Base-by-base conservation (phyloP, 1,140 invertebrate species). In the Bombus superbus region DNA sequence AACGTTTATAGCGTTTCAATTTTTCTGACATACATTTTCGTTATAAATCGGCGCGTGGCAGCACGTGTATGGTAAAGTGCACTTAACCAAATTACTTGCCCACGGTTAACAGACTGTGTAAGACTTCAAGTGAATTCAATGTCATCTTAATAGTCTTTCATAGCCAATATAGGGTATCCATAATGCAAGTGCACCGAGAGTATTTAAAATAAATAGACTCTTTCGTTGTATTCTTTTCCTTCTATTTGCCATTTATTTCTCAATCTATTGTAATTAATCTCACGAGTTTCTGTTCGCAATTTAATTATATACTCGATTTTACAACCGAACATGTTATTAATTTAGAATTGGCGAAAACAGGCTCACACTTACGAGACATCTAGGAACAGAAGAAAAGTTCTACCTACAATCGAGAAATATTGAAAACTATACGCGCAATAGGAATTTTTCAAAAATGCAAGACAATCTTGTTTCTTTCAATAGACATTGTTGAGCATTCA, bases 61-160 rank as follows among this genome's bases (percentile, higher is more conserved):
- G 53, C 18, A 53, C 47, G 75, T 77, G 42, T 72, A 75, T 87
- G 76, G 64, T 85, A 86, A 75, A 86, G 85, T 88, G 69, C 75
- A 81, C 84, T 86, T 87, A 86, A 91, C 86, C 84, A 86, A 69
- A 71, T 75, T 81, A 85, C 73, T 72, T 68, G 47, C 71, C 15
- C 53, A 79, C 44, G 85, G 88, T 66, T 76, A 73, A 81, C 59
- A 59, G 62, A 76, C 72, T 66, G 72, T 25, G 69, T 32, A 66
- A 64, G 76, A 74, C 40, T 57, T 83, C 71, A 73, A 72, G 44
- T 35, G 78, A 86, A 71, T 90, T 32, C 57, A 66, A 47, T 69
- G 71, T 42, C 68, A 47, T 77, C 73, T 53, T 11, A 25, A 40
- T 75, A 73, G 69, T 73, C 22, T 74, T 77, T 32, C 18, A 28